Conservation (phyloP, 2,797 vertebrate genomes). For the Oceanodroma leucorhoa region DNA sequence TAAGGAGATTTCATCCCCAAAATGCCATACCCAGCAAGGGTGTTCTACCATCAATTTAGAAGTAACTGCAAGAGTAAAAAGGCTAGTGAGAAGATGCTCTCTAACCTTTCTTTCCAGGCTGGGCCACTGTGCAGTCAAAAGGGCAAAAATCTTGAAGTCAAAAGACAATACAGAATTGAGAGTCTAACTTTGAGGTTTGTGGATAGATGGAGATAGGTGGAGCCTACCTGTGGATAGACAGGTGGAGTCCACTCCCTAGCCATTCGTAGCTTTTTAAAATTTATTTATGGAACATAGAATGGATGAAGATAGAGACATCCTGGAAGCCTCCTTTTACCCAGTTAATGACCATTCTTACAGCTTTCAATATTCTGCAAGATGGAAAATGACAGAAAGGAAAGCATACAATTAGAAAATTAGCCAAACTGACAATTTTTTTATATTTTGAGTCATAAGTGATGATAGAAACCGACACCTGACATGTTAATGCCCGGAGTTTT, state of each 20-base stretch:
- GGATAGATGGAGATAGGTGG: background rate
- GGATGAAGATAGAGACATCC: background rate
- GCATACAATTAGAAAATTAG: background rate
- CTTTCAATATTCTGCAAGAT: background rate
- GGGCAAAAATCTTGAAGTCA: background rate
- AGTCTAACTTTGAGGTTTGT: background rate
- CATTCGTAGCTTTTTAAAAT: accelerated
- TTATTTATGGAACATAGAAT: background rate
- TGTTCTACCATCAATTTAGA: background rate
- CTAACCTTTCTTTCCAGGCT: background rate
- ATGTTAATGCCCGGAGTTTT: constrained; percentile 19
- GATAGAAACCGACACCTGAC: constrained; percentile 16
- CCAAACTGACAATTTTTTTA: background rate
- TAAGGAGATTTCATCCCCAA: background rate
- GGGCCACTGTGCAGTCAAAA: background rate
- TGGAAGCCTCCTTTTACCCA: background rate
- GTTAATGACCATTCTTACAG: background rate
- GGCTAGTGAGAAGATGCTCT: background rate
- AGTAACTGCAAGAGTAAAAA: background rate
- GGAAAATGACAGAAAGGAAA: background rate
- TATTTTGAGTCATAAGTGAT: constrained; percentile 14
- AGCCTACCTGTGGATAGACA: background rate
- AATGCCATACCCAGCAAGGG: background rate
- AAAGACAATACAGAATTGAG: background rate
- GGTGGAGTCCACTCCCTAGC: background rate